A percentile compares a stretch with the other conserved stretches of the same genome.
Evolutionary conservation across 2,113 vertebrate genomes (phyloP).

Genomic region (Dipodomys merriami): DNA sequence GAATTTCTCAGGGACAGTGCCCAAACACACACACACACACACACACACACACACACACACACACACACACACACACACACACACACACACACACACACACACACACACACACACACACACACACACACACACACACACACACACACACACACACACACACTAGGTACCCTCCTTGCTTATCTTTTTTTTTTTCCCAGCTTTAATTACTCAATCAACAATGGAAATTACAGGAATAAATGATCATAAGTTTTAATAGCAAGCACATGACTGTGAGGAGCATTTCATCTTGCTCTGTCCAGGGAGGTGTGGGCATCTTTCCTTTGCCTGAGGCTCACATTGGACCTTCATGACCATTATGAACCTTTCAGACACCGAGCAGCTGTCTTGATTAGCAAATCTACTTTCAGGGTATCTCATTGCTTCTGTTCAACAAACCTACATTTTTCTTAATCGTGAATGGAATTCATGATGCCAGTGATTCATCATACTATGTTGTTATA

Average conservation of each 20-base stretch:
- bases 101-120: too few relatives aligned
- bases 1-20: too few relatives aligned
- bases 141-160: too few relatives aligned
- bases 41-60: too few relatives aligned
- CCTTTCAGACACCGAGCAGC: neutral
- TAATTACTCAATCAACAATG: neutral
- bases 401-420: neutral
- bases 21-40: too few relatives aligned
- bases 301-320: accelerated
- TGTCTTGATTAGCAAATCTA: neutral
- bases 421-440: neutral
- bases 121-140: too few relatives aligned
- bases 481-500: neutral
- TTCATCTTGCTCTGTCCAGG: neutral
- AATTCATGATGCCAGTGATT: neutral
- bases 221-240: neutral
- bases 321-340: too few relatives aligned
- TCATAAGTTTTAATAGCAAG: neutral
- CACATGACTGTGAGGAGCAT: neutral
- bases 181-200: neutral
- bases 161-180: too few relatives aligned
- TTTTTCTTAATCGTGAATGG: neutral
- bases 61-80: too few relatives aligned
- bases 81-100: too few relatives aligned
- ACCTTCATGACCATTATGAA: too few relatives aligned